Percentiles rank a stretch among this genome's conserved stretches.
These are phyloP conservation scores for Drosophila borealis DNA, from an alignment of 2,888 invertebrate genomes.

Conservation along the genomic window DNA sequence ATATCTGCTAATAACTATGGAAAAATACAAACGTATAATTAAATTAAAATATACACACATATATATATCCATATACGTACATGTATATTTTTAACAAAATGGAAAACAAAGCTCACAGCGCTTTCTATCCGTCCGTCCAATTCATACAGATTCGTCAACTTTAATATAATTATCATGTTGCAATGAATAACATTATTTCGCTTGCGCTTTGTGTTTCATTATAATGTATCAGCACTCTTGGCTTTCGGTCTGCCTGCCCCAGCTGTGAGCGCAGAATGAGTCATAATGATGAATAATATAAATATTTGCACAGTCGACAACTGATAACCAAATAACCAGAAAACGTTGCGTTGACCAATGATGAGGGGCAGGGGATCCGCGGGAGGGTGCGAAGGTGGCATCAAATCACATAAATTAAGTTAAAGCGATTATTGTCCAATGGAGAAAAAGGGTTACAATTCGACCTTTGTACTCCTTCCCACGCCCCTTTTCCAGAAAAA, in stretches of 20 bases:
- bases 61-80: background rate
- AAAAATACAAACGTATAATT: constrained; percentile 1
- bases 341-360: constrained; percentile 8
- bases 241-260: background rate
- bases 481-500: no score
- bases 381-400: background rate
- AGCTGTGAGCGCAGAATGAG: constrained; percentile 16
- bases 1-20: background rate
- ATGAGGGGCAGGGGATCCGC: background rate
- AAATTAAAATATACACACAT: background rate
- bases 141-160: constrained; percentile 1
- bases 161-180: constrained; percentile 41
- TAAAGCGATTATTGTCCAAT: constrained; percentile 1
- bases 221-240: constrained; percentile 6
- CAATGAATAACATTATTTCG: constrained; percentile 10
- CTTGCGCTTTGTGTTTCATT: constrained; percentile 7
- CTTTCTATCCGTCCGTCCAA: constrained; percentile 14
- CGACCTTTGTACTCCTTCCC: background rate
- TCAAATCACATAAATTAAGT: constrained; percentile 19
- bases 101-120: constrained; percentile 4
- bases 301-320: constrained; percentile 38
- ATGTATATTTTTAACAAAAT: background rate
- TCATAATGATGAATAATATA: constrained; percentile 51
- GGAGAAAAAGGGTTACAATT: background rate
- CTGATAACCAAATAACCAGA: constrained; percentile 44